A percentile compares a stretch with the other conserved stretches of the same genome.
These are phyloP conservation scores for Aradophagus sp. DNA, from an alignment of 1,140 invertebrate species.

Conservation along the genomic window DNA sequence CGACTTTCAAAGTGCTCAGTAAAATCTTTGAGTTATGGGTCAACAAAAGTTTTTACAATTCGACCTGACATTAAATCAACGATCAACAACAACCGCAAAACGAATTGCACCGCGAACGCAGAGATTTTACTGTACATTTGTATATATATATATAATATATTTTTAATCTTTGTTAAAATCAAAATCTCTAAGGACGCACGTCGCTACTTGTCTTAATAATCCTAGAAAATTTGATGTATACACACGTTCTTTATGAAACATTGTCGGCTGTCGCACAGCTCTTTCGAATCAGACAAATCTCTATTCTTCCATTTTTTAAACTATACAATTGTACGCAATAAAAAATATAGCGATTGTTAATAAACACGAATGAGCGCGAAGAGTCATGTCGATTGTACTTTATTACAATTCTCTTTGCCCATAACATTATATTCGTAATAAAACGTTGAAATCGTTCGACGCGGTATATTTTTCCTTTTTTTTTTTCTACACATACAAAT, in stretches of 20 bases:
- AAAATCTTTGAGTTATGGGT: slow-evolving; percentile 10
- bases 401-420: neutral
- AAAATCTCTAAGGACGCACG: slow-evolving; percentile 23
- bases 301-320: slow-evolving; percentile 43
- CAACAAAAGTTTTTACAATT: slow-evolving; percentile 1
- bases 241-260: slow-evolving; percentile 14
- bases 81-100: slow-evolving; percentile 8
- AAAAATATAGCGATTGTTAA: slow-evolving; percentile 28
- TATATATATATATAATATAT: slow-evolving; percentile 21
- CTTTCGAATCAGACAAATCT: slow-evolving; percentile 20
- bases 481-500: slow-evolving; percentile 4
- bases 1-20: slow-evolving; percentile 16
- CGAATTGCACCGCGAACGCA: neutral
- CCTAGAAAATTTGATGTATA: slow-evolving; percentile 34
- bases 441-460: neutral
- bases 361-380: slow-evolving; percentile 27
- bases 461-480: no score
- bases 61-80: slow-evolving; percentile 3
- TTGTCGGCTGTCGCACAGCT: slow-evolving; percentile 12
- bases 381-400: slow-evolving; percentile 11
- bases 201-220: slow-evolving; percentile 32
- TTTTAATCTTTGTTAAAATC: slow-evolving; percentile 21
- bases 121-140: slow-evolving; percentile 20
- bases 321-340: slow-evolving; percentile 42
- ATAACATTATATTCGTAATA: slow-evolving; percentile 1